These are phyloP conservation scores for Drosophila lutescens DNA, from an alignment of 2,888 invertebrate species.

Conservation along the genomic window DNA sequence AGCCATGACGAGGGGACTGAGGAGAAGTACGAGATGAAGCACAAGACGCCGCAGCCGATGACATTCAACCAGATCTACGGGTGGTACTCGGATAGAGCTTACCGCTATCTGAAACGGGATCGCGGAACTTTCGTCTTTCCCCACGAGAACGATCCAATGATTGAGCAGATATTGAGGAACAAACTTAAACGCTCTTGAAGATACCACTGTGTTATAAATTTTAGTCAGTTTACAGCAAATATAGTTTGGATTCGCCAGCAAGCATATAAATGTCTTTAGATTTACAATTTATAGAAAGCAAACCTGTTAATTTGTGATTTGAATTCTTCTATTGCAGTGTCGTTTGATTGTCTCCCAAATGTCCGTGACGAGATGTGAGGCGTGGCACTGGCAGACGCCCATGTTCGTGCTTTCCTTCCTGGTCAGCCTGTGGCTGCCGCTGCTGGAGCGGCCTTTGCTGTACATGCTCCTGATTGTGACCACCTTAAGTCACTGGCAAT, in stretches of 20 bases:
- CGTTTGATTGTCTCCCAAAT: constrained; percentile 98
- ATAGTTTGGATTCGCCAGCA: background rate
- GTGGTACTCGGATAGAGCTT: constrained; percentile 65
- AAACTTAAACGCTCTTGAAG: constrained; percentile 3
- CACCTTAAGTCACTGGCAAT: constrained; percentile 93
- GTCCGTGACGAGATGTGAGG: constrained; percentile 96
- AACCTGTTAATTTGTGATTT: background rate
- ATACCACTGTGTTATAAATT: constrained; percentile 13
- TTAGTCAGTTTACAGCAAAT: constrained; percentile 11
- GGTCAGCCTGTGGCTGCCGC: constrained; percentile 79
- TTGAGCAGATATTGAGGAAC: constrained; percentile 33
- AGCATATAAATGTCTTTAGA: background rate
- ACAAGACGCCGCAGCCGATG: constrained; percentile 51
- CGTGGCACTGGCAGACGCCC: constrained; percentile 85
- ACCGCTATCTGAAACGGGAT: constrained; percentile 53
- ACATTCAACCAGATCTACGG: constrained; percentile 71
- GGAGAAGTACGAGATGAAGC: constrained; percentile 46
- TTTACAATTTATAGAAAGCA: too few species aligned
- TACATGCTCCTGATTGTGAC: constrained; percentile 89
- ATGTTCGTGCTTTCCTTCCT: constrained; percentile 77
- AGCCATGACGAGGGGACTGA: background rate
- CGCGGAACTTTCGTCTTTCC: constrained; percentile 65
- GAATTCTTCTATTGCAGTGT: constrained; percentile 88
- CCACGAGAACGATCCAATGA: constrained; percentile 60
- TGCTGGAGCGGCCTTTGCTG: constrained; percentile 89